Percentiles rank a stretch among this genome's conserved stretches.
These are phyloP conservation scores for Silurus meridionalis DNA, from an alignment of 2,113 vertebrate species.

Conservation along the genomic window DNA sequence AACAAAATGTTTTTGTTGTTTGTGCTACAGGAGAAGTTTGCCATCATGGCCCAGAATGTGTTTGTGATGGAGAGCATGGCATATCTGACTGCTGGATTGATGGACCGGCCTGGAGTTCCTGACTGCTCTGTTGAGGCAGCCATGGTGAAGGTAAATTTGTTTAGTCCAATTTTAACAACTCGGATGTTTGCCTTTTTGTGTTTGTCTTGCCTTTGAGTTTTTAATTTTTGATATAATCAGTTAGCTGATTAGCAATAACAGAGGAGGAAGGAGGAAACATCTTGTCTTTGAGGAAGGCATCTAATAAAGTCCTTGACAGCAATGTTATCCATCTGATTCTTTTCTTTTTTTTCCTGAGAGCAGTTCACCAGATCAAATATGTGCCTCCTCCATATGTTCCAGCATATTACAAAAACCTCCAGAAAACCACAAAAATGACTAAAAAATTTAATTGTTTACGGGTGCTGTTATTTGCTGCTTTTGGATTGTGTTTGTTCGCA, in stretches of 20 bases:
- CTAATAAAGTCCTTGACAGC: neutral
- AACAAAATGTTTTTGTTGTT: neutral
- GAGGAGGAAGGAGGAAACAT: neutral
- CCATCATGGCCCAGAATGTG: conserved; percentile 83
- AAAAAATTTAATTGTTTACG: no score
- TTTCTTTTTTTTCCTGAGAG: neutral
- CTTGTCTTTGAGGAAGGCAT: neutral
- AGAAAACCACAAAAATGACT: neutral
- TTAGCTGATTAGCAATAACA: neutral
- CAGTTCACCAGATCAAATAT: neutral
- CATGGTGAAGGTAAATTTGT: conserved; percentile 86
- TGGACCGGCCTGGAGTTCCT: conserved; percentile 86
- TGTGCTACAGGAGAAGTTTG: conserved; percentile 87
- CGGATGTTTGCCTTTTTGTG: neutral
- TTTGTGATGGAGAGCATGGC: conserved; percentile 98
- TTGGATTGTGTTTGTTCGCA: no score
- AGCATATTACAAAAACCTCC: neutral
- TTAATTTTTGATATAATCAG: neutral
- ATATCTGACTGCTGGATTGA: conserved; percentile 95
- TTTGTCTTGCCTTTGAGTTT: neutral
- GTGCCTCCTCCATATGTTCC: neutral
- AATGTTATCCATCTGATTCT: neutral
- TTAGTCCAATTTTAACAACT: neutral
- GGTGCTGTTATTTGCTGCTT: no score
- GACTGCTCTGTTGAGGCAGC: conserved; percentile 95